These are phyloP conservation scores for Drosophila bifasciata DNA, from an alignment of 1,140 invertebrate genomes.

Conservation along the genomic window DNA sequence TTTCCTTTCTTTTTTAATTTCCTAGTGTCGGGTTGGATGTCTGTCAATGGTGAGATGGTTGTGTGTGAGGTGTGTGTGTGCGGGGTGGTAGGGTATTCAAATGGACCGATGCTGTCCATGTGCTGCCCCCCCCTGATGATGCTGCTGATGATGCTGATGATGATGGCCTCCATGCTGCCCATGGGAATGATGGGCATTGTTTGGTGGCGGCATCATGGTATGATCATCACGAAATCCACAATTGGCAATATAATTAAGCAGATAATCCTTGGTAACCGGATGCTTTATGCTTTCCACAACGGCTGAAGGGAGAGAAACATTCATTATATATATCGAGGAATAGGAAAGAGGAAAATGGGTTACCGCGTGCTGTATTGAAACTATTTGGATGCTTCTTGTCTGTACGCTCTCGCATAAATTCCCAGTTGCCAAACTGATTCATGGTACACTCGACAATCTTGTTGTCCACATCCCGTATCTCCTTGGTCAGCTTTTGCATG, in stretches of 20 bases:
- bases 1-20: constrained; percentile 22
- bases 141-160: too few species aligned
- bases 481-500: constrained; percentile 91
- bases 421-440: constrained; percentile 90
- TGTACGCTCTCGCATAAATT: constrained; percentile 97
- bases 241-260: constrained; percentile 90
- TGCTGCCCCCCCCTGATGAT: constrained; percentile 27
- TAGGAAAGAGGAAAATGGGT: too few species aligned
- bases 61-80: constrained; percentile 25
- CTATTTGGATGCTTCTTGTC: constrained; percentile 99
- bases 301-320: constrained; percentile 82
- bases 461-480: constrained; percentile 91
- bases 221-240: constrained; percentile 87
- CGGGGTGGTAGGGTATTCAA: constrained; percentile 1
- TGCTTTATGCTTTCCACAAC: constrained; percentile 89
- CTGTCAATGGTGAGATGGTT: constrained; percentile 16
- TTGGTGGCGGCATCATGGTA: constrained; percentile 88
- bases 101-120: constrained; percentile 12
- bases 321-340: too few species aligned
- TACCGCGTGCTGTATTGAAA: constrained; percentile 91
- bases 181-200: constrained; percentile 24
- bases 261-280: constrained; percentile 92
- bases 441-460: constrained; percentile 98
- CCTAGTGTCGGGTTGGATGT: constrained; percentile 25
- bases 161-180: constrained; percentile 17